phyloP scores from a whole-genome alignment of 2,797 vertebrate species.

The Sebastes reedi region DNA sequence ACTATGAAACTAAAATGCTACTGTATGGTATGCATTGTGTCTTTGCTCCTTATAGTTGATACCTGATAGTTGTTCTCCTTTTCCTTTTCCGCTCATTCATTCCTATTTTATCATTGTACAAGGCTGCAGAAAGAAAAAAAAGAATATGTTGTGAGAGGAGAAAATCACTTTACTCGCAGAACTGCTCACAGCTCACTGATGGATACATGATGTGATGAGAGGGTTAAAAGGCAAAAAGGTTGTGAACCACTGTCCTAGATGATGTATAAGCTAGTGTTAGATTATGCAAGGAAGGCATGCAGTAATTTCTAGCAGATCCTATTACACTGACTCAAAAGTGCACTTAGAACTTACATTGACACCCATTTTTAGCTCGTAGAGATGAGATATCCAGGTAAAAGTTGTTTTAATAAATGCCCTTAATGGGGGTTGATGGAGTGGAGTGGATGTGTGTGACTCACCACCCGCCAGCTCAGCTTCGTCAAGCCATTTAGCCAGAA shows the following conservation, averaged over 20 bases:
- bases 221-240: not conserved
- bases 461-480: slow-evolving; percentile 98
- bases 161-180: not conserved
- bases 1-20: not conserved
- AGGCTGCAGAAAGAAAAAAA: slow-evolving; percentile 78
- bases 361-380: not conserved
- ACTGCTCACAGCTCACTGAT: not conserved
- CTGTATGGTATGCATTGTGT: not conserved
- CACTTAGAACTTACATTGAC: not conserved
- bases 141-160: not conserved
- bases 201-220: not conserved
- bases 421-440: slow-evolving; percentile 3
- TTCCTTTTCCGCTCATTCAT: slow-evolving; percentile 97
- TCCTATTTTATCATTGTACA: slow-evolving; percentile 96
- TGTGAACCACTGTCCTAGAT: not conserved
- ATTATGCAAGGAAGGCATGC: not conserved
- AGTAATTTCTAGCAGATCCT: not conserved
- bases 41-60: slow-evolving; percentile 14
- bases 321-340: not conserved
- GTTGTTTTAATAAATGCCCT: slow-evolving; percentile 6
- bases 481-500: slow-evolving; percentile 96
- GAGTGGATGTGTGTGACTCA: slow-evolving; percentile 65
- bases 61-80: slow-evolving; percentile 98
- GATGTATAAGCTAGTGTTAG: not conserved
- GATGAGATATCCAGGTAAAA: not conserved